Conservation (phyloP, 2,888 invertebrate genomes). For the Parnassius mnemosyne region DNA sequence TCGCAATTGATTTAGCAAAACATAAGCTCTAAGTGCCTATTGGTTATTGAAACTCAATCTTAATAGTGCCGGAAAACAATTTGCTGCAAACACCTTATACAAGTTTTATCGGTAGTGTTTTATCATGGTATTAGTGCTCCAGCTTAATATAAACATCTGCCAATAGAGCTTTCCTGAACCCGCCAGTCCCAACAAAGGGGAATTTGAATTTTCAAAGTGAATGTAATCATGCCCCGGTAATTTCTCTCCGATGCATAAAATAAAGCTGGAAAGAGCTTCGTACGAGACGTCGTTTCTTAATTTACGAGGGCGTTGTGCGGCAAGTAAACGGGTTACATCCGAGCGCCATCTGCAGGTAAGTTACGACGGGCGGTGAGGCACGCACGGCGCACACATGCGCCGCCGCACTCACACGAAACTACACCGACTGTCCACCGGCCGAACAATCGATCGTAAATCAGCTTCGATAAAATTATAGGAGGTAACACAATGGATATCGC, state of each 20-base stretch:
- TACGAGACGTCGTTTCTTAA: slow-evolving; percentile 67
- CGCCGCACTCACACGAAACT: slow-evolving; percentile 64
- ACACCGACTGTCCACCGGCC: slow-evolving; percentile 70
- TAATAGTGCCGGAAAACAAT: slow-evolving; percentile 73
- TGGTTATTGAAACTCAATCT: slow-evolving; percentile 71
- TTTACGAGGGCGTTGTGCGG: slow-evolving; percentile 72
- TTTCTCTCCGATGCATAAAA: slow-evolving; percentile 56
- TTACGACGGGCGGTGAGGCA: slow-evolving; percentile 41
- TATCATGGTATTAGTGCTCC: slow-evolving; percentile 53
- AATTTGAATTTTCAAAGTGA: slow-evolving; percentile 34
- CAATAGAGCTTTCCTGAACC: slow-evolving; percentile 35
- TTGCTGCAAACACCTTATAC: slow-evolving; percentile 53
- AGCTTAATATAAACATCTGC: slow-evolving; percentile 58
- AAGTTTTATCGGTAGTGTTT: slow-evolving; percentile 55
- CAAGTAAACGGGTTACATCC: slow-evolving; percentile 55
- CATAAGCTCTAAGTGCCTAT: slow-evolving; percentile 45
- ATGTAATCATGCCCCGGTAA: slow-evolving; percentile 34
- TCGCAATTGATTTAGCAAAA: slow-evolving; percentile 40
- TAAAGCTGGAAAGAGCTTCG: slow-evolving; percentile 58
- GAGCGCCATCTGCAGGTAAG: slow-evolving; percentile 74
- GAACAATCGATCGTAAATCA: slow-evolving; percentile 81
- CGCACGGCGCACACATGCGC: slow-evolving; percentile 60
- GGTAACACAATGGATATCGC: slow-evolving; percentile 76
- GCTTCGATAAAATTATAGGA: slow-evolving; percentile 81
- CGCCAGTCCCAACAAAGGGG: slow-evolving; percentile 34